Base-by-base conservation (phyloP, 1,140 invertebrate genomes). In the Sarcophaga bullata region DNA sequence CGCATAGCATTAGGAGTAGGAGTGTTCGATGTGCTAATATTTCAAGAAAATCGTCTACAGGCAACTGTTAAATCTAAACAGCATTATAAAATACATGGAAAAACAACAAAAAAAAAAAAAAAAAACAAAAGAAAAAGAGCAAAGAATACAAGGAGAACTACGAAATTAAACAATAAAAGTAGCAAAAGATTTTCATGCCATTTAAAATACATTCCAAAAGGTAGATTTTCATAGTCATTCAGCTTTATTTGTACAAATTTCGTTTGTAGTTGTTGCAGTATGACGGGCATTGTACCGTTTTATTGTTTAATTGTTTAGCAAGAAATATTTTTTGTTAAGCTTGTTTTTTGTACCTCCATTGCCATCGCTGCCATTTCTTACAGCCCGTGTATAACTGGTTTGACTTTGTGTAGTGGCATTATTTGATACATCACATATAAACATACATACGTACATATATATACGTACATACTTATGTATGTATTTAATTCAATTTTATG, bases 1-100 rank as follows among this genome's bases (percentile, higher is more conserved):
- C 25, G 4, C 25, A 37, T 37, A 37, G 25, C 25, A 37, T 37
- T 37, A 37, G 17, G 17, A 25, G 62, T 68, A 68, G 62, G 17
- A 19, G 62, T 68, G 6, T 68, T 68, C n/a, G 25, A 68, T 8
- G 62, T 68, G 17, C 17, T 68, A 68, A 68, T 68, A 68, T 68
- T 68, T 68, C 19, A 68, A 25, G 62, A 68, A n/a, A 68, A n/a
- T 68, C 62, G 62, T 68, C 62, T 68, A 25, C 62, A 68, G 62
- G 62, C 62, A 68, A 19, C 17, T 68, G 62, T 68, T 68, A 68
- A 68, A 68, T 25, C 9, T 68, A 68, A 68, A 25, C 62, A 68
- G 62, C 6, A 58, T 58, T 58, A 58, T n/a, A 58, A n/a, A 58
- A n/a, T n/a, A 58, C n/a, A n/a, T 58, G 15, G 54, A 58, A 58